Evolutionary conservation across 2,113 vertebrate genomes (phyloP).

Genomic region (Cottus gobio): DNA sequence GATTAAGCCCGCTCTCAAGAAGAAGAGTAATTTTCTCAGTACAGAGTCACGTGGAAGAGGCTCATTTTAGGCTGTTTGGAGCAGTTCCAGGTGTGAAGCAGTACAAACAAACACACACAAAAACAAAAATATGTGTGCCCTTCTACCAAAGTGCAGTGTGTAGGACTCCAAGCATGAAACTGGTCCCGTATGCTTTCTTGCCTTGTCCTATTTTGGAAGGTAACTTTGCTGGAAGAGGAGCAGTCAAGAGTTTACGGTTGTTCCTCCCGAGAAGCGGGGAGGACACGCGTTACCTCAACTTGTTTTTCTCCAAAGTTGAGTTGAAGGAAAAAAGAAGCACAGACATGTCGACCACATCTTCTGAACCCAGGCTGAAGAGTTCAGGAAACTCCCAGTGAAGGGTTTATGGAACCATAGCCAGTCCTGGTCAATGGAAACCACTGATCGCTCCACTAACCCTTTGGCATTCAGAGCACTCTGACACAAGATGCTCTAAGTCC

Average conservation of each 20-base stretch:
- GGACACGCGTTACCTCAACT: constrained; percentile 41
- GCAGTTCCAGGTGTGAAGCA: constrained; percentile 61
- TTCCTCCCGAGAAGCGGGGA: constrained; percentile 58
- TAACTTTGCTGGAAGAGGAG: constrained; percentile 48
- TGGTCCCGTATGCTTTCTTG: constrained; percentile 56
- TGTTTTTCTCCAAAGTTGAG: constrained; percentile 68
- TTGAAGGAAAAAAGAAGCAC: constrained; percentile 78
- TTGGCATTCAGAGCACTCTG: constrained; percentile 47
- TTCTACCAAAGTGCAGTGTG: constrained; percentile 58
- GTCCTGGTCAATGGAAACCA: constrained; percentile 61
- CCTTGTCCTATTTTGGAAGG: constrained; percentile 68
- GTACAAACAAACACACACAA: constrained; percentile 43
- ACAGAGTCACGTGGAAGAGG: constrained; percentile 59
- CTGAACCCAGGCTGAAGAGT: constrained; percentile 66
- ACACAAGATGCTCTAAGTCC: constrained; percentile 66
- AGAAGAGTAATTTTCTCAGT: constrained; percentile 38
- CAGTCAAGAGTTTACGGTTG: constrained; percentile 59
- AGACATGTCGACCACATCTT: constrained; percentile 76
- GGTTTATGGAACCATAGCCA: constrained; percentile 69
- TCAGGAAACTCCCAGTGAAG: constrained; percentile 66
- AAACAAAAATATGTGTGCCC: constrained; percentile 62
- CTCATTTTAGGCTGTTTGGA: constrained; percentile 55
- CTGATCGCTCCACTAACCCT: constrained; percentile 42
- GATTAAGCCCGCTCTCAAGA: constrained; percentile 60
- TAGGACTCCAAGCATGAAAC: constrained; percentile 57